A percentile compares a stretch with the other conserved stretches of the same genome.
These are phyloP conservation scores for Maccullochella peelii DNA, from an alignment of 2,113 vertebrate genomes.

Conservation along the genomic window DNA sequence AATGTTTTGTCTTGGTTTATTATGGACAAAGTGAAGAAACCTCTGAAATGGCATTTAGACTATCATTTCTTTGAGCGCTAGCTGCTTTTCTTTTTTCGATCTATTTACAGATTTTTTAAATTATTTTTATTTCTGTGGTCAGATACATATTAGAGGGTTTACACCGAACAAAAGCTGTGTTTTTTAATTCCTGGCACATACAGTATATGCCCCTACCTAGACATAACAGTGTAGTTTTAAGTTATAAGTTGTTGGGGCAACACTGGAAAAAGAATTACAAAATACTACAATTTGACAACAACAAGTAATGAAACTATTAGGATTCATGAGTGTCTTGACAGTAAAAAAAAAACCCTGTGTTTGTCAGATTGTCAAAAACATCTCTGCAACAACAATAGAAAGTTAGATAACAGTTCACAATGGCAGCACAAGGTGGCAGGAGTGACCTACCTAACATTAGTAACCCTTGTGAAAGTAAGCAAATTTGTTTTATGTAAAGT, in stretches of 20 bases:
- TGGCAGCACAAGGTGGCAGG: conserved; percentile 44
- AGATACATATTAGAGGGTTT: background rate
- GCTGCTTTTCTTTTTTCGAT: no score
- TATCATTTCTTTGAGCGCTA: no score
- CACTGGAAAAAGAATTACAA: background rate
- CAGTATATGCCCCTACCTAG: background rate
- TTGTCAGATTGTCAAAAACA: background rate
- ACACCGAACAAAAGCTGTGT: background rate
- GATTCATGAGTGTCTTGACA: background rate
- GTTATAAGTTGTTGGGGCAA: no score
- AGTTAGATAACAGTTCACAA: background rate
- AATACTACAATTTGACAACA: background rate
- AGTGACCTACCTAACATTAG: background rate
- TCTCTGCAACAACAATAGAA: background rate
- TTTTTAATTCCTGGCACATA: background rate
- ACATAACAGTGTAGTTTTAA: background rate
- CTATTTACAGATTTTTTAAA: background rate
- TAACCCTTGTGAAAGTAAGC: no score
- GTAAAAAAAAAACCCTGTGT: background rate
- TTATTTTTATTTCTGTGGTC: background rate
- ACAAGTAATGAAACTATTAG: background rate
- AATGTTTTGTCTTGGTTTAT: background rate
- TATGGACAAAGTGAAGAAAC: background rate
- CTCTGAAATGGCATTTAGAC: background rate
- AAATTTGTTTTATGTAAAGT: background rate